Conservation (phyloP, 2,888 invertebrate species). For the Ophion slaviceki region DNA sequence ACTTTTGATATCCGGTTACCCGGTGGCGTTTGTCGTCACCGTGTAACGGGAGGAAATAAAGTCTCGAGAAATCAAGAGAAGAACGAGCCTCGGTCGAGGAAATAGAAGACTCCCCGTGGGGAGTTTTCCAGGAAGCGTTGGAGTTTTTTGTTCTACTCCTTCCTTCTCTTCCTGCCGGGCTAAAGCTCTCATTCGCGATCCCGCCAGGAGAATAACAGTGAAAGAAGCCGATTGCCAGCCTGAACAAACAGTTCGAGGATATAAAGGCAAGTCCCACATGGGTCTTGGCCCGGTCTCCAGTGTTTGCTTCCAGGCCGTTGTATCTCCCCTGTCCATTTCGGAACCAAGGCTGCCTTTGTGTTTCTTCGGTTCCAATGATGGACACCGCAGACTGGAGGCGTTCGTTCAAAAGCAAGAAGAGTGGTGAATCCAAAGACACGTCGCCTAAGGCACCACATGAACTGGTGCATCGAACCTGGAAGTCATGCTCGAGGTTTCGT, state of each 20-base stretch:
- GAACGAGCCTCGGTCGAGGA: constrained; percentile 28
- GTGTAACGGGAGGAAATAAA: constrained; percentile 39
- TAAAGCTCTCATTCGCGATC: constrained; percentile 17
- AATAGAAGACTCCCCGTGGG: constrained; percentile 52
- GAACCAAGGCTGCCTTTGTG: not conserved
- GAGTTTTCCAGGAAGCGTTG: constrained; percentile 28
- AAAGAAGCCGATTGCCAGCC: constrained; percentile 62
- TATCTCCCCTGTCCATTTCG: constrained; percentile 10
- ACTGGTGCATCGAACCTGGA: not conserved
- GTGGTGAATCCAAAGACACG: not conserved
- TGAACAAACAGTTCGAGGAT: constrained; percentile 62
- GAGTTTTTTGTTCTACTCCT: not conserved
- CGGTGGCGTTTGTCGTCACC: constrained; percentile 1
- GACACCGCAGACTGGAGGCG: not conserved
- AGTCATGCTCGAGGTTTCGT: not conserved
- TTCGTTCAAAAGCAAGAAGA: not conserved
- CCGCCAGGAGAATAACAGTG: constrained; percentile 51
- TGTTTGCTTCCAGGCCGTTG: constrained; percentile 27
- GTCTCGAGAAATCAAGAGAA: constrained; percentile 37
- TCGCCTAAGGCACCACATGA: not conserved
- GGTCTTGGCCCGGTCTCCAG: constrained; percentile 6
- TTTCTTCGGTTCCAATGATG: not conserved
- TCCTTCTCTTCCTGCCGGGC: constrained; percentile 8
- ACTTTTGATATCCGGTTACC: constrained; percentile 39
- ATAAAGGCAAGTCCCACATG: constrained; percentile 30